Base-by-base conservation (phyloP, 2,888 invertebrate species). In the Andrena flavipes region DNA sequence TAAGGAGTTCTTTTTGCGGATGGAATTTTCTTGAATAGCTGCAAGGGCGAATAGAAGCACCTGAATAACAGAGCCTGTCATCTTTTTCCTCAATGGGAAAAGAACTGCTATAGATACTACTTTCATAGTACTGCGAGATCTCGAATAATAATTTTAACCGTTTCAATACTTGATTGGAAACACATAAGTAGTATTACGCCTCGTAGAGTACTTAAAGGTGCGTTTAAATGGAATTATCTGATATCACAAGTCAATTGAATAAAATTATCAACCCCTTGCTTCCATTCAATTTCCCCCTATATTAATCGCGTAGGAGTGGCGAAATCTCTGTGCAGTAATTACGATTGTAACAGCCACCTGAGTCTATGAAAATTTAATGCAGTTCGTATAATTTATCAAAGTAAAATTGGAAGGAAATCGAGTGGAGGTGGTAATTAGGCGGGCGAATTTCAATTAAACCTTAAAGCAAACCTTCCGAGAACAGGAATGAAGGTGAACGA, bases 401-500 rank as follows among this genome's bases (percentile, higher is more conserved):
- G 77, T 62, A 76, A 82, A 82, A 83, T 77, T 68, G 56, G 71
- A 76, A 79, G 76, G 71, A 78, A 75, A 75, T 81, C 70, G 83
- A 82, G 82, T 59, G 82, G 63, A 26, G 56, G 2, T 33, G 63
- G 82, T 82, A 82, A 82, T 79, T 79, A 75, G 70, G 68, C 30
- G 8, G 64, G 75, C 71, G 72, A 59, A 69, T 77, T 79, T 74
- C 84, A 83, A 84, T 84, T 83, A 78, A 84, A 83, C 75, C 70
- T 78, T 72, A 70, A 78, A 75, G 75, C 54, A 68, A 67, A 70
- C 68, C 63, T 73, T 79, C 35, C 60, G 26, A 48, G 78, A 83
- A 54, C 84, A 54, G 78, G 63, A 84, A 84, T 79, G 79, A 83
- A 84, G 79, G 83, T 69, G 84, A 83, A 84, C 84, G 87, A 86